Conservation (phyloP, 2,797 vertebrate species). For the Adrianichthys oophorus region DNA sequence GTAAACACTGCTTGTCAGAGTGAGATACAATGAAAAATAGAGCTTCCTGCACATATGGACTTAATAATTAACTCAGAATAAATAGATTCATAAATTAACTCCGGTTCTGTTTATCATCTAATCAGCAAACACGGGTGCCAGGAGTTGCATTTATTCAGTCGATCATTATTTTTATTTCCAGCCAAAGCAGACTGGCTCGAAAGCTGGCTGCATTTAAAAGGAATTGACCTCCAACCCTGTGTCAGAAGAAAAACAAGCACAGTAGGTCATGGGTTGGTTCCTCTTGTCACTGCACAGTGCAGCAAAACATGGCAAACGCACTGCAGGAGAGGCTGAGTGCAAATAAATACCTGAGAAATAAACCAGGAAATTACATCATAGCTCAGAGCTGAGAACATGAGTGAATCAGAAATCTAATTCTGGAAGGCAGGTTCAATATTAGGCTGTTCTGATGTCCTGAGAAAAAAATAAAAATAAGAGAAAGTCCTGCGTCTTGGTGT, state of each 20-base stretch:
- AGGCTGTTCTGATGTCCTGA: conserved; percentile 32
- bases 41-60: conserved; percentile 57
- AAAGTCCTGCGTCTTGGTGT: conserved; percentile 43
- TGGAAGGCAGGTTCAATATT: conserved; percentile 45
- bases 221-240: conserved; percentile 68
- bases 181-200: conserved; percentile 40
- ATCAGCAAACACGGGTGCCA: conserved; percentile 25
- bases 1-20: conserved; percentile 65
- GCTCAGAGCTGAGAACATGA: conserved; percentile 51
- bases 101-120: conserved; percentile 42
- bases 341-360: conserved; percentile 75
- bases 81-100: conserved; percentile 50
- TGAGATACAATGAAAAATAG: conserved; percentile 56
- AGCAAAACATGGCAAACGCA: conserved; percentile 49
- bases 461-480: background rate
- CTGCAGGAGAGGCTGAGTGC: conserved; percentile 43
- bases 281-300: conserved; percentile 61
- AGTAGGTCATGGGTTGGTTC: conserved; percentile 71
- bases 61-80: conserved; percentile 66
- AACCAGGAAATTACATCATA: conserved; percentile 75
- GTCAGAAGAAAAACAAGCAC: conserved; percentile 74
- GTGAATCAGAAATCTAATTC: conserved; percentile 71
- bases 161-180: conserved; percentile 61
- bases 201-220: conserved; percentile 64
- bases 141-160: conserved; percentile 31